Base-by-base conservation (phyloP, 2,113 vertebrate genomes). In the Petromus typicus region DNA sequence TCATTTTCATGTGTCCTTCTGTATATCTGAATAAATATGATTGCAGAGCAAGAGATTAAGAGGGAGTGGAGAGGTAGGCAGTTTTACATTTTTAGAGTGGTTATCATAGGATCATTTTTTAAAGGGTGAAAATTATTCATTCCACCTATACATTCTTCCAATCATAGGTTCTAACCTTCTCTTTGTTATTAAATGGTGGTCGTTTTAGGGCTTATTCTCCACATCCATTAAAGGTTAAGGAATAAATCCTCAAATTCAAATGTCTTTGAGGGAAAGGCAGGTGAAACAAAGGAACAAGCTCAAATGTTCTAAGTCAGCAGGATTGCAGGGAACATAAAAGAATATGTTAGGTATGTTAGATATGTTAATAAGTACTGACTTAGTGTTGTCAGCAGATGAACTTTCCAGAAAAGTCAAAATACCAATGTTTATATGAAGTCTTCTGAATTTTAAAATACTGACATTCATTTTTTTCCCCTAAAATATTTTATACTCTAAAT, bases 321-420 rank as follows among this genome's bases (percentile, higher is more conserved):
- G 43, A n/a, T 0, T 7, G 0, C 85, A 27, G 8, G 32, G 30
- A 92, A 83, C n/a, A 83, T 37, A 66, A 76, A 2, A 59, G 22
- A 69, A 18, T 10, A 43, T 18, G 9, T 32, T n/a, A n/a, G n/a
- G n/a, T n/a, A n/a, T n/a, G 54, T 11, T 63, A n/a, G 32, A 51
- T 9, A 10, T 27, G 71, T 67, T 59, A 82, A 37, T 9, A 94
- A 25, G 27, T 57, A 30, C 2, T 63, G 27, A 25, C 30, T 93
- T 57, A 64, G 43, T 59, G n/a, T 10, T 92, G 43, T 5, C 16
- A 81, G 54, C 66, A 51, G 86, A 81, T 7, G 0, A 51, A 85
- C 37, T 73, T 89, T 95, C 34, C 79, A 61, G 67, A 87, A 43
- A 87, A 95, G 76, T 43, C 17, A 90, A 32, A 85, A 92, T 32